Conservation (phyloP, 2,888 invertebrate genomes). For the Pyrochroa serraticornis region DNA sequence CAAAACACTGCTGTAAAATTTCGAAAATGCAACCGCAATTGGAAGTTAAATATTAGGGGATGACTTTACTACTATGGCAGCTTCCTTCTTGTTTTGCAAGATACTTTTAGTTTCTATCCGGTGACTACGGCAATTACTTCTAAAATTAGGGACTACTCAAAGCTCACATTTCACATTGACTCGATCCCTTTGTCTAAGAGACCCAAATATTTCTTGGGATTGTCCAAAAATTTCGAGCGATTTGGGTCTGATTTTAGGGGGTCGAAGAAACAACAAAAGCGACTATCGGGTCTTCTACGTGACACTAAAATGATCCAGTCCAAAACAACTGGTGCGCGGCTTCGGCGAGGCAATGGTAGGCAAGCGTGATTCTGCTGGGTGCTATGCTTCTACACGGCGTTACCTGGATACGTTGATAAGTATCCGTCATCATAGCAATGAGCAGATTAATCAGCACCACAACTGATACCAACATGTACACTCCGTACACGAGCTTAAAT, state of each 20-base stretch:
- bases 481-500: conserved; percentile 87
- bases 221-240: background rate
- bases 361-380: conserved; percentile 19
- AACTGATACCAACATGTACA: conserved; percentile 99
- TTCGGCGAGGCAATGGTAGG: conserved; percentile 30
- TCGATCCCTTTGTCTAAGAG: too few relatives aligned
- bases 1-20: too few relatives aligned
- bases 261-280: conserved; percentile 9
- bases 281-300: conserved; percentile 18
- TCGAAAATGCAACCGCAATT: too few relatives aligned
- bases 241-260: background rate
- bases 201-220: background rate
- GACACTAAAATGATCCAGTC: conserved; percentile 52
- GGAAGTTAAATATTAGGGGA: too few relatives aligned
- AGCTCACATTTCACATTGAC: too few relatives aligned
- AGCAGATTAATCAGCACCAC: conserved; percentile 98
- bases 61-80: too few relatives aligned
- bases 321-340: conserved; percentile 56
- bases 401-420: conserved; percentile 98
- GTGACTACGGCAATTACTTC: background rate
- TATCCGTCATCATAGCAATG: conserved; percentile 99
- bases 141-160: background rate
- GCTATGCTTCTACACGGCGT: conserved; percentile 47
- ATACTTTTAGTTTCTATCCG: background rate
- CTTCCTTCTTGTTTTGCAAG: too few relatives aligned